Percentiles rank a stretch among this genome's conserved stretches.
Evolutionary conservation across 2,888 invertebrate genomes (phyloP).

Genomic region (Plemyria rubiginata): DNA sequence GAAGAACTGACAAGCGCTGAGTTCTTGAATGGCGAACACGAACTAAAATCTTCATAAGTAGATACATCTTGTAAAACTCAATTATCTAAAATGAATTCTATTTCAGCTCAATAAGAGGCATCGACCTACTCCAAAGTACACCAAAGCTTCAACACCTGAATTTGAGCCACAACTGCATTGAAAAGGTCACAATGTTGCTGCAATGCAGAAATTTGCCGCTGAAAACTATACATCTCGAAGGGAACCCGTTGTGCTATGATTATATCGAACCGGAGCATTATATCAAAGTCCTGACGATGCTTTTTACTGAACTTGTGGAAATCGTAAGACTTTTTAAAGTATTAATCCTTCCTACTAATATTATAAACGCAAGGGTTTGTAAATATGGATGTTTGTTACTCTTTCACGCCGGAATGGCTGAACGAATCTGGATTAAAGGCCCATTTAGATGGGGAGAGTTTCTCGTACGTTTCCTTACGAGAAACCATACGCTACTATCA

Average conservation of each 20-base stretch:
- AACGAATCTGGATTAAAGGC: too few species aligned
- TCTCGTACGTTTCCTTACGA: too few species aligned
- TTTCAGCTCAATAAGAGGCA: conserved; percentile 63
- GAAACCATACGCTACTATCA: too few species aligned
- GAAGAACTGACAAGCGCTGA: too few species aligned
- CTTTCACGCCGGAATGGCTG: too few species aligned
- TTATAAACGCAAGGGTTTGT: too few species aligned
- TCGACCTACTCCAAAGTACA: conserved; percentile 52
- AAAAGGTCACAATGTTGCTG: conserved; percentile 52
- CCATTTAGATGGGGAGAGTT: too few species aligned
- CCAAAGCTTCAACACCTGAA: conserved; percentile 61
- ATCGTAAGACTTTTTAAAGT: conserved; percentile 78
- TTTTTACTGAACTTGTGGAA: conserved; percentile 80
- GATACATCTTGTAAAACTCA: too few species aligned
- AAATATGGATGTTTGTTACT: too few species aligned
- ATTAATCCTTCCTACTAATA: too few species aligned
- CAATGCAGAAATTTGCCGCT: conserved; percentile 69
- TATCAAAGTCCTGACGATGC: conserved; percentile 77
- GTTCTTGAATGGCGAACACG: too few species aligned
- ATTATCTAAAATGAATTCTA: not conserved
- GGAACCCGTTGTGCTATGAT: conserved; percentile 89
- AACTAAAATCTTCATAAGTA: too few species aligned
- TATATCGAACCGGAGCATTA: conserved; percentile 86
- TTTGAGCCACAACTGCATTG: conserved; percentile 64
- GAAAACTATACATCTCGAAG: conserved; percentile 85